Evolutionary conservation across 1,140 invertebrate species (phyloP).

Genomic region (Drosophila saltans): DNA sequence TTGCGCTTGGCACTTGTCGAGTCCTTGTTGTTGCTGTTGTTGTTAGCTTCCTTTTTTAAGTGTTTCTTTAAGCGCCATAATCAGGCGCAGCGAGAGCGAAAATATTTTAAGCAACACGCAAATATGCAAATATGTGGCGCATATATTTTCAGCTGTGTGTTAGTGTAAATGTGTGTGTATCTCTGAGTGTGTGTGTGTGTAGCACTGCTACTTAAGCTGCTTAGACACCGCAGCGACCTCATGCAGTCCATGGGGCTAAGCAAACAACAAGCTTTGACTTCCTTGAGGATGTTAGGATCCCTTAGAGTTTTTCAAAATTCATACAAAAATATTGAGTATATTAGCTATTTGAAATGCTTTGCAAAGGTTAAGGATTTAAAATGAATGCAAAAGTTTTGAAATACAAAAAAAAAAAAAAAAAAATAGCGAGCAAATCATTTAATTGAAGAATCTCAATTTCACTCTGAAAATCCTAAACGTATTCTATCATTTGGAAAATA

Average conservation of each 20-base stretch:
- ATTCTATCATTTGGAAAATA: too few relatives aligned
- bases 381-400: background rate
- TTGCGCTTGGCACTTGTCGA: constrained; percentile 73
- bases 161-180: constrained; percentile 27
- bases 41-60: constrained; percentile 57
- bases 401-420: background rate
- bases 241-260: constrained; percentile 59
- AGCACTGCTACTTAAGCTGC: constrained; percentile 69
- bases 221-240: constrained; percentile 57
- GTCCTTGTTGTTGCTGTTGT: constrained; percentile 17
- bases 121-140: constrained; percentile 72
- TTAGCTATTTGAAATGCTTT: background rate
- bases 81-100: constrained; percentile 74
- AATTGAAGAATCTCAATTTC: too few relatives aligned
- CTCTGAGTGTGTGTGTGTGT: constrained; percentile 31
- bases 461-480: too few relatives aligned
- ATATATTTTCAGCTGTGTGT: constrained; percentile 49
- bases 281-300: constrained; percentile 39
- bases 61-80: constrained; percentile 81
- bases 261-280: constrained; percentile 61
- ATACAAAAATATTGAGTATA: constrained; percentile 2
- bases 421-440: too few relatives aligned
- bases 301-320: background rate
- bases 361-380: background rate
- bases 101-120: constrained; percentile 72